Base-by-base conservation (phyloP, 2,113 vertebrate species). In the Nothocercus julius region DNA sequence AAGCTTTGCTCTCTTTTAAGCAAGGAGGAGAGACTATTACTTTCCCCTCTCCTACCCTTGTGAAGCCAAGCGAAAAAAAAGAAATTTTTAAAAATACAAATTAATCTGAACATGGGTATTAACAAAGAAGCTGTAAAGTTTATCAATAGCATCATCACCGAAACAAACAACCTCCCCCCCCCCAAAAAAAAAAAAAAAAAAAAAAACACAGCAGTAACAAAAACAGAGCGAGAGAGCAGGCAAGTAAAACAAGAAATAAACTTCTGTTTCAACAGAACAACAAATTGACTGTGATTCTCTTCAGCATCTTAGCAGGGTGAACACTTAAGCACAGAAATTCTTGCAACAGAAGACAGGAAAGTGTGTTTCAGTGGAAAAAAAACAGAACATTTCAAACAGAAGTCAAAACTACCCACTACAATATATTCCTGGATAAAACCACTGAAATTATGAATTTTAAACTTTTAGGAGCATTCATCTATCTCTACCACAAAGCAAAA, bases 321-420 rank as follows among this genome's bases (percentile, higher is more conserved):
- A 42, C 34, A 75, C 0, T 2, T 30, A 88, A 93, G 96, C 96
- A 96, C 82, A 95, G 92, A 97, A 89, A 91, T 92, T 90, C 91
- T 97, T 97, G 94, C 87, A 97, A 77, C 80, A 62, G 85, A 58
- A 90, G 34, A 90, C 22, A 93, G 51, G 49, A 95, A 84, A 82
- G 27, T 1, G 10, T 56, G 61, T 69, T 86, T 79, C 69, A 82
- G 36, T 53, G 78, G n/a, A n/a, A 59, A 92, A 73, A 92, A 91
- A 94, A 66, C 19, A 58, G 89, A 68, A 28, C 93, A 96, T 89
- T 95, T 83, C 96, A 95, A 95, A 89, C 82, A 66, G 64, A 64
- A 87, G 81, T 82, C 74, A 93, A 87, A 30, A 47, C 66, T 67
- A 53, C 59, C 62, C 5, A 36, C 62, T 73, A 85, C 79, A 69